Percentiles rank a stretch among this genome's conserved stretches.
These are phyloP conservation scores for Stichopus horrens DNA, from an alignment of 53 echinoderm and acorn worm genomes.

Conservation along the genomic window DNA sequence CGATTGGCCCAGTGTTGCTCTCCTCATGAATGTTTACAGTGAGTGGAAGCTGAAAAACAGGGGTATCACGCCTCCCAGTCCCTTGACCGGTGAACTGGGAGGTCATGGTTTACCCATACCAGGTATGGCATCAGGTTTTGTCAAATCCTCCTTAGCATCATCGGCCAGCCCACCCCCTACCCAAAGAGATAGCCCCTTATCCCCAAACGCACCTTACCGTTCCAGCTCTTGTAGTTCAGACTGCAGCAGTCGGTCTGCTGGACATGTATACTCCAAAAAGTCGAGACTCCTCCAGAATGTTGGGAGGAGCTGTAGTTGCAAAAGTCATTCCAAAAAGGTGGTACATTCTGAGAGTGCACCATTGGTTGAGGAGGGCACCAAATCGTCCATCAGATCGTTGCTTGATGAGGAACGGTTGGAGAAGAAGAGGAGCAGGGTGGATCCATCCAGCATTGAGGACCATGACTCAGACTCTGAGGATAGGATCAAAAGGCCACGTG, in stretches of 20 bases:
- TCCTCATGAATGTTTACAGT: slow-evolving; percentile 42
- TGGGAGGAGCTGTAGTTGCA: slow-evolving; percentile 43
- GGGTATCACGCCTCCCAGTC: slow-evolving; percentile 8
- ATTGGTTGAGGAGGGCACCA: slow-evolving; percentile 3
- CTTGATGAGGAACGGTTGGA: slow-evolving; percentile 21
- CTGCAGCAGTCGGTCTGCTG: slow-evolving; percentile 37
- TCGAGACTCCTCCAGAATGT: slow-evolving; percentile 48
- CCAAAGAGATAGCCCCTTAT: not conserved
- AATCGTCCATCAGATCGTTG: slow-evolving; percentile 37
- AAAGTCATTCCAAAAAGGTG: slow-evolving; percentile 33
- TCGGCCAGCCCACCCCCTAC: not conserved
- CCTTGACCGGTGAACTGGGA: not conserved
- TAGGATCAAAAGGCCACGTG: slow-evolving; percentile 22
- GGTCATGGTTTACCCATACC: slow-evolving; percentile 21
- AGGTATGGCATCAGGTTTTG: not conserved
- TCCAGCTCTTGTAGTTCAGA: slow-evolving; percentile 14
- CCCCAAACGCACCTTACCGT: slow-evolving; percentile 5
- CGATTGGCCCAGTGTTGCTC: slow-evolving; percentile 46
- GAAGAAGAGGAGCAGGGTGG: slow-evolving; percentile 15
- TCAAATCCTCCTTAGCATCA: slow-evolving; percentile 1
- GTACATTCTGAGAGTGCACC: not conserved
- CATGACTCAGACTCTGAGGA: slow-evolving; percentile 29
- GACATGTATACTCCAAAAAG: slow-evolving; percentile 40
- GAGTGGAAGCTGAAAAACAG: slow-evolving; percentile 45
- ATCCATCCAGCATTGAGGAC: slow-evolving; percentile 32